phyloP scores from a whole-genome alignment of 2,797 vertebrate species.

The Trachurus trachurus region DNA sequence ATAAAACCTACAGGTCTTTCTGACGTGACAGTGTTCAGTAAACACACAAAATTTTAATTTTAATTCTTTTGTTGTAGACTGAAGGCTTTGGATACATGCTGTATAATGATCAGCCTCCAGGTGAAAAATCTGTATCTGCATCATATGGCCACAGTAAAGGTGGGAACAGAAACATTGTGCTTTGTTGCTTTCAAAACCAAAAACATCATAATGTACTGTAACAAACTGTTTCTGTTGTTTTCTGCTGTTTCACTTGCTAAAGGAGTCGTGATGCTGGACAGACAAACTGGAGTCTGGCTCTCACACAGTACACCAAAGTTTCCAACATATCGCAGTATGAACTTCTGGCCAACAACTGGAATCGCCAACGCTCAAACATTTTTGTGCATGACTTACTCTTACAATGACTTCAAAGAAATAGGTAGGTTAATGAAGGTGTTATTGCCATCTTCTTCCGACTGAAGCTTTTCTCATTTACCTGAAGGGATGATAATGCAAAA shows the following conservation, averaged over 20 bases:
- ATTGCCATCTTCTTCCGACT: neutral
- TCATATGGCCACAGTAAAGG: constrained; percentile 78
- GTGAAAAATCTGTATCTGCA: accelerated
- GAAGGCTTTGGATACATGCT: constrained; percentile 71
- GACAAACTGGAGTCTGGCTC: constrained; percentile 68
- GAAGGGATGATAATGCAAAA: neutral
- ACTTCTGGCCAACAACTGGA: constrained; percentile 68
- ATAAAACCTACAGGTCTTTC: neutral
- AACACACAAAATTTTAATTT: neutral
- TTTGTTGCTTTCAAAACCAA: neutral
- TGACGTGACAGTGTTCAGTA: neutral
- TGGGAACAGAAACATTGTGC: neutral
- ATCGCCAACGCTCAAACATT: constrained; percentile 61
- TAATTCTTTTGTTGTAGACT: constrained; percentile 31
- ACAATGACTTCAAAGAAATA: constrained; percentile 54
- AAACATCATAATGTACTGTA: neutral
- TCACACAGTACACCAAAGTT: constrained; percentile 75
- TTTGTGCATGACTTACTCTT: constrained; percentile 66
- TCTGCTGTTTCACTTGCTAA: neutral
- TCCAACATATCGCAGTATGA: neutral
- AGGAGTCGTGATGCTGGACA: constrained; percentile 73
- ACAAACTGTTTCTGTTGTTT: neutral
- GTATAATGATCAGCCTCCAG: constrained; percentile 71
- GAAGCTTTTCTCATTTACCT: neutral
- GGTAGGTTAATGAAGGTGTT: constrained; percentile 40